These are phyloP conservation scores for Amphipoea oculea DNA, from an alignment of 2,888 invertebrate species.

Conservation along the genomic window DNA sequence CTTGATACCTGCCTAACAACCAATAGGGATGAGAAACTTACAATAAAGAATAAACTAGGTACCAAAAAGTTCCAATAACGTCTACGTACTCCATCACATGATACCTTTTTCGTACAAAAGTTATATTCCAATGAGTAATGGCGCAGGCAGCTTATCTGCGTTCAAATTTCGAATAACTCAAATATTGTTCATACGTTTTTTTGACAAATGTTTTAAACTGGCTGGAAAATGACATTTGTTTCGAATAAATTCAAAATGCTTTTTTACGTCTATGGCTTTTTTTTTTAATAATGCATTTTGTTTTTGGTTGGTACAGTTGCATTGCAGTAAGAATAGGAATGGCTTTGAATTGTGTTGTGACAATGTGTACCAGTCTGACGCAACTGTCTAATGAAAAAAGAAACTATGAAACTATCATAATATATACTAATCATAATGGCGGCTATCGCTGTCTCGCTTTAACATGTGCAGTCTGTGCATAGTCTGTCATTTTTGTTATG, in stretches of 20 bases:
- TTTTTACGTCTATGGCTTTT: too few relatives aligned
- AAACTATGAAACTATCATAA: too few relatives aligned
- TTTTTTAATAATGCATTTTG: too few relatives aligned
- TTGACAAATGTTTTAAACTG: not conserved
- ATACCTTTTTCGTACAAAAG: not conserved
- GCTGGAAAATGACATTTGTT: constrained; percentile 2
- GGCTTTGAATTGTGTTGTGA: not conserved
- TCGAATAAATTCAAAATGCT: not conserved
- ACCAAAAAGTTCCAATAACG: not conserved
- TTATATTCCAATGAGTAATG: constrained; percentile 10
- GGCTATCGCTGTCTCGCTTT: too few relatives aligned
- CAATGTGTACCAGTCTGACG: not conserved
- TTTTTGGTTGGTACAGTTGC: not conserved
- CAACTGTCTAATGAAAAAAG: too few relatives aligned
- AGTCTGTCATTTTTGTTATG: too few relatives aligned
- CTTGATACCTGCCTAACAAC: not conserved
- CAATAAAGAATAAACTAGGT: not conserved
- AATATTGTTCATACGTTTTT: not conserved
- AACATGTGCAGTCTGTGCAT: too few relatives aligned
- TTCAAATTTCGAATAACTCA: constrained; percentile 21
- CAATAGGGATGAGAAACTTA: not conserved
- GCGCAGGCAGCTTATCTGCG: not conserved
- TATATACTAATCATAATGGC: too few relatives aligned
- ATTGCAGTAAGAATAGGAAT: not conserved
- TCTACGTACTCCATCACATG: not conserved